Base-by-base conservation (phyloP, 2,888 invertebrate genomes). In the Palloptera scutellata region DNA sequence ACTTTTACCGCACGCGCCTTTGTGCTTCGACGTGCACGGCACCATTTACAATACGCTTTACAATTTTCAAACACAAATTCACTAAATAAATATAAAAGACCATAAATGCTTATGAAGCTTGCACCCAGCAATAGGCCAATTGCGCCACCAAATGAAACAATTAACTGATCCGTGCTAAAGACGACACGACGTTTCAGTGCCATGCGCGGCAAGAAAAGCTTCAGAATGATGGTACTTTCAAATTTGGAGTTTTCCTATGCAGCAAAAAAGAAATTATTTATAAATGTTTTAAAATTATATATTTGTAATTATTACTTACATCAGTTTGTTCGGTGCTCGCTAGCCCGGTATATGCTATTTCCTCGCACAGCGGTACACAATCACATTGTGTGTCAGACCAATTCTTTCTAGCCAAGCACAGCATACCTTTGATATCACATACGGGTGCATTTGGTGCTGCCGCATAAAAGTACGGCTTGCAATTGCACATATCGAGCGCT, bases 51-150 rank as follows among this genome's bases (percentile, higher is more conserved):
- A 9, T 52, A 61, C 11, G 19, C 43, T 51, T 57, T 64, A 4
- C 57, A 48, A 40, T 72, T 71, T 1, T 55, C 45, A 30, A 67
- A 61, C 4, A 71, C 43, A 62, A 62, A 76, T 20, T 73, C 74
- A 40, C 77, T 20, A 0, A 73, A 52, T 15, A 78, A 61, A 63
- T 77, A 76, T 19, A 77, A 59, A 13, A 81, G 43, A 2, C 77
- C 78, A 60, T 77, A 79, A 17, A 79, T 64, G 66, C 81, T 84
- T 65, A 84, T 77, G 64, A 84, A 83, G 71, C 83, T 84, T 58
- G 83, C 82, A n/a, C 84, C 84, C 30, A 84, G 71, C 73, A 83
- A 84, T 6, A 84, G 73, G n/a, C 83, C 81, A 60, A 83, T 80
- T 8, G 83, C 82, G 10, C 84, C 84, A 52, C 84, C 85, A 67